Percentiles rank a stretch among this genome's conserved stretches.
Evolutionary conservation across 2,113 vertebrate species (phyloP).

Genomic region (Boleophthalmus pectinirostris): DNA sequence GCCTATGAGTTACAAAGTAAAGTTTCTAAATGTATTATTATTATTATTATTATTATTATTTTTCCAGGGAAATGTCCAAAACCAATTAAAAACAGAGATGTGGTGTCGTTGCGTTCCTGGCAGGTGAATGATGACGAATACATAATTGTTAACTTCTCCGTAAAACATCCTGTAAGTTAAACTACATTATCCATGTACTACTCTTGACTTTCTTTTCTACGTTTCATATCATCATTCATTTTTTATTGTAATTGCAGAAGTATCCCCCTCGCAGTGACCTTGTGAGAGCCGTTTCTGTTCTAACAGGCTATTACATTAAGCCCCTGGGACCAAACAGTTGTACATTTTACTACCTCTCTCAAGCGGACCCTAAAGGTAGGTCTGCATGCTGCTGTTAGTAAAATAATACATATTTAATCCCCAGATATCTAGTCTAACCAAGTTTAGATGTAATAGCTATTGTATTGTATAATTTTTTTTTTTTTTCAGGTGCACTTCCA

Average conservation of each 20-base stretch:
- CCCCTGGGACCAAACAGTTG: slow-evolving; percentile 78
- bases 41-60: neutral
- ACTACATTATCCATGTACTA: slow-evolving; percentile 5
- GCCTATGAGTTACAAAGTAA: neutral
- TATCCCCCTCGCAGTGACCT: slow-evolving; percentile 71
- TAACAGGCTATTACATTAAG: slow-evolving; percentile 77
- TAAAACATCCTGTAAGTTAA: slow-evolving; percentile 78
- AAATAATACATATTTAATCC: neutral
- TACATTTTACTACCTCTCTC: slow-evolving; percentile 80
- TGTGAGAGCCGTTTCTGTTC: slow-evolving; percentile 80
- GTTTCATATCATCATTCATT: neutral
- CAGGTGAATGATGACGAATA: slow-evolving; percentile 70
- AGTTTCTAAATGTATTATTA: neutral
- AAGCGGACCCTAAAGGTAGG: slow-evolving; percentile 83
- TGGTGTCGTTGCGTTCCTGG: slow-evolving; percentile 78
- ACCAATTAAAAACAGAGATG: slow-evolving; percentile 75
- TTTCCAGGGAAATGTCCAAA: slow-evolving; percentile 74
- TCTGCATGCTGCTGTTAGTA: neutral
- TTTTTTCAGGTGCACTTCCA: slow-evolving; percentile 76
- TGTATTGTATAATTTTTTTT: neutral
- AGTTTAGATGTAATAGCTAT: neutral
- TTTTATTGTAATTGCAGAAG: slow-evolving; percentile 62
- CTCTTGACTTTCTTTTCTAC: neutral
- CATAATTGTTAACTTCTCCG: slow-evolving; percentile 78
- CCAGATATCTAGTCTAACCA: neutral